Evolutionary conservation across 64 coral and sea anemone species (phyloP).

Genomic region (Astreopora myriophthalma): DNA sequence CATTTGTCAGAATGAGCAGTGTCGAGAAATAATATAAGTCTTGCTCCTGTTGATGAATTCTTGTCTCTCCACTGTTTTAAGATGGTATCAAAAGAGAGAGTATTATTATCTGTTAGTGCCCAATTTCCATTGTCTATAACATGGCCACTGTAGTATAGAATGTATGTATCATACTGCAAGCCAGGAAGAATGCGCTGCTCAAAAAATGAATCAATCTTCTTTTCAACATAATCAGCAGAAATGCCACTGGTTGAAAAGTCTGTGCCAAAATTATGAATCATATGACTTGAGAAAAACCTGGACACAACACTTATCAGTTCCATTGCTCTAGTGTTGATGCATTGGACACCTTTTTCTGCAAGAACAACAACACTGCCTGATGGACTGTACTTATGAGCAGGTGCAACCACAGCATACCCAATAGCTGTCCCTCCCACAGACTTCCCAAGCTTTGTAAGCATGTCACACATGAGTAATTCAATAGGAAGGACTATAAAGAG

Average conservation of each 20-base stretch:
- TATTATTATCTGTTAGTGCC: constrained; percentile 90
- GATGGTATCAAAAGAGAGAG: constrained; percentile 72
- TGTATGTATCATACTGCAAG: constrained; percentile 91
- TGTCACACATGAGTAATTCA: constrained; percentile 84
- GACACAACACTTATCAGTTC: constrained; percentile 84
- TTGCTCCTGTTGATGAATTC: constrained; percentile 75
- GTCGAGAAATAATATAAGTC: constrained; percentile 89
- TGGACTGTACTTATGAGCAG: constrained; percentile 83
- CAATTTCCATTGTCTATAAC: constrained; percentile 86
- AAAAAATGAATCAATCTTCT: constrained; percentile 91
- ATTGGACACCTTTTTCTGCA: constrained; percentile 77
- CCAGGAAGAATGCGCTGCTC: constrained; percentile 84
- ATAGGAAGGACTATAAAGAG: constrained; percentile 82
- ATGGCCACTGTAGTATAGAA: constrained; percentile 96
- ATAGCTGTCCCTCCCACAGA: constrained; percentile 96
- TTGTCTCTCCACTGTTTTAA: constrained; percentile 78
- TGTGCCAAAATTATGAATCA: constrained; percentile 98
- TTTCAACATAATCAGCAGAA: constrained; percentile 74
- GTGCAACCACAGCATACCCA: constrained; percentile 95
- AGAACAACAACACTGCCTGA: constrained; percentile 72
- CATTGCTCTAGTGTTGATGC: constrained; percentile 79
- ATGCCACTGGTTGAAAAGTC: constrained; percentile 97
- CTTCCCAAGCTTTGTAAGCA: constrained; percentile 92
- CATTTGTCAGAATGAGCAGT: constrained; percentile 95
- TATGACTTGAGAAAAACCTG: constrained; percentile 90